These are phyloP conservation scores for Paratrypauchen microcephalus DNA, from an alignment of 2,797 vertebrate genomes.

Conservation along the genomic window DNA sequence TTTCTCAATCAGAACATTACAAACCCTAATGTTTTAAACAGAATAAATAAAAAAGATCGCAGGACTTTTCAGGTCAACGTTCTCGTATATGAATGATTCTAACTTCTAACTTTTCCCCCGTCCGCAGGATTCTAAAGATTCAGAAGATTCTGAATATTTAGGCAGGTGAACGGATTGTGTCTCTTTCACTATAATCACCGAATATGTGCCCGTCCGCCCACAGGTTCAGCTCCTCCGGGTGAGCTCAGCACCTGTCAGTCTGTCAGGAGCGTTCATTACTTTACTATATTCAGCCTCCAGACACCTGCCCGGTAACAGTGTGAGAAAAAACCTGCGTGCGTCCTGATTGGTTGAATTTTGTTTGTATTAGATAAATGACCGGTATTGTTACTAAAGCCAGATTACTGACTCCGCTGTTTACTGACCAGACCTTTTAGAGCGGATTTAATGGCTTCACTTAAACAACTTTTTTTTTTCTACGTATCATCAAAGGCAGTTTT, in stretches of 20 bases:
- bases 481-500: too few relatives aligned
- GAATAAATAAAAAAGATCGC: neutral
- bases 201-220: neutral
- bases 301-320: neutral
- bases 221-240: neutral
- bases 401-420: neutral
- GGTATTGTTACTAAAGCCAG: too few relatives aligned
- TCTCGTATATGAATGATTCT: neutral
- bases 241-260: neutral
- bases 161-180: neutral
- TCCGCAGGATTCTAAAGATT: too few relatives aligned
- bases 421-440: too few relatives aligned
- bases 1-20: too few relatives aligned
- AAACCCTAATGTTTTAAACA: neutral
- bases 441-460: too few relatives aligned
- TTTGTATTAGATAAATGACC: neutral
- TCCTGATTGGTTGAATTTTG: conserved; percentile 1
- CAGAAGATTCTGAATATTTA: neutral
- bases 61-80: neutral
- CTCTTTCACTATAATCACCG: neutral
- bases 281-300: neutral
- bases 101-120: neutral
- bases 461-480: too few relatives aligned
- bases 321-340: neutral
- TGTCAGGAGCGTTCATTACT: neutral